Evolutionary conservation across 1,140 invertebrate species (phyloP).

Genomic region (Whitmania pigra): DNA sequence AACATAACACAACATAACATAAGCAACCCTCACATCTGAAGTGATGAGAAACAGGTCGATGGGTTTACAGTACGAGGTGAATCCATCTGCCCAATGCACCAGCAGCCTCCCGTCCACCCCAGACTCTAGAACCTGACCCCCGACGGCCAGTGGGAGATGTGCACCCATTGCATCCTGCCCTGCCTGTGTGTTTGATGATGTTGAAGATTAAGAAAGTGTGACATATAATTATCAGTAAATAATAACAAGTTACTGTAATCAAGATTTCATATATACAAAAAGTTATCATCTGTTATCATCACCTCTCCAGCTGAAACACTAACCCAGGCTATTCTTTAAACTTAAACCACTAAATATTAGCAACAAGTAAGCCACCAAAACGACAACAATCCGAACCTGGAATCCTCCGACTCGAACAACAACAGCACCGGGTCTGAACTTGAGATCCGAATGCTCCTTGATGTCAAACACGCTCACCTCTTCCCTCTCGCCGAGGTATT

Average conservation of each 20-base stretch:
- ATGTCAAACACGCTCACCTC: slow-evolving; percentile 89
- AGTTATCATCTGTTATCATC: no score
- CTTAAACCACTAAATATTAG: not conserved
- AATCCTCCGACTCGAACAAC: slow-evolving; percentile 61
- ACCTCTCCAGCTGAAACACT: not conserved
- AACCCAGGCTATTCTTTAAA: not conserved
- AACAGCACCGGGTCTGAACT: slow-evolving; percentile 75
- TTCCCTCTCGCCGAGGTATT: slow-evolving; percentile 2
- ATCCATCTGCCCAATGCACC: slow-evolving; percentile 76
- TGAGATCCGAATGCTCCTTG: slow-evolving; percentile 85
- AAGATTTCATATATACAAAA: no score
- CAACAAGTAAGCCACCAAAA: no score
- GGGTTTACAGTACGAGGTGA: slow-evolving; percentile 74
- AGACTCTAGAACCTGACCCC: slow-evolving; percentile 74
- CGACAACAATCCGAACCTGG: not conserved
- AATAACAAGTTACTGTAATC: no score
- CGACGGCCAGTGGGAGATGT: not conserved
- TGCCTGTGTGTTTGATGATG: not conserved
- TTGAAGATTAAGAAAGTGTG: no score
- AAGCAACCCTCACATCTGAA: slow-evolving; percentile 30
- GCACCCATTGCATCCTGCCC: not conserved
- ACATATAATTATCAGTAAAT: no score
- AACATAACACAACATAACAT: no score
- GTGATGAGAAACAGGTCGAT: slow-evolving; percentile 60
- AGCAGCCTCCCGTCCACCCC: slow-evolving; percentile 61